Conservation (phyloP, 2,888 invertebrate genomes). For the Melanotus villosus region DNA sequence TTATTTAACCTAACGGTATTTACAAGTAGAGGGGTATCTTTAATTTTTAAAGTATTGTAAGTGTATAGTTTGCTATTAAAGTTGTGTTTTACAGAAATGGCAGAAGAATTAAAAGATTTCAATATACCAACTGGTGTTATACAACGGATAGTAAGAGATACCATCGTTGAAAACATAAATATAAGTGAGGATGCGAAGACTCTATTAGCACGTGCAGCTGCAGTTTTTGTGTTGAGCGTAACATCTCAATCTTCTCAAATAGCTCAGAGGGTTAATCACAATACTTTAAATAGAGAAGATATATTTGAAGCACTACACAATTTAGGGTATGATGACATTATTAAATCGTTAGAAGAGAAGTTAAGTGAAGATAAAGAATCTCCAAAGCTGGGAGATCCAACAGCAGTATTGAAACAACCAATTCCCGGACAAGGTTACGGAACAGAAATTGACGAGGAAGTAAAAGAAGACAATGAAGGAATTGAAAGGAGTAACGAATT, state of each 20-base stretch:
- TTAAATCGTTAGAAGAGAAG: slow-evolving; percentile 83
- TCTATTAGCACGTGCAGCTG: slow-evolving; percentile 93
- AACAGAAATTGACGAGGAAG: too few relatives aligned
- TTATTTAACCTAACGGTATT: too few relatives aligned
- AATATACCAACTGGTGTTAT: slow-evolving; percentile 94
- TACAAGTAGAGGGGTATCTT: too few relatives aligned
- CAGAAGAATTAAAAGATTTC: slow-evolving; percentile 94
- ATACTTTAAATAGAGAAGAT: slow-evolving; percentile 90
- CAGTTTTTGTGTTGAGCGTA: slow-evolving; percentile 94
- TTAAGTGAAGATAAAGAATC: too few relatives aligned
- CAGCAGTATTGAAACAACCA: too few relatives aligned
- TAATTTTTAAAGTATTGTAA: too few relatives aligned
- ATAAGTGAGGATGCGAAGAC: slow-evolving; percentile 94
- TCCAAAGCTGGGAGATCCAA: too few relatives aligned
- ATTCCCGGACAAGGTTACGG: too few relatives aligned
- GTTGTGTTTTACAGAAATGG: too few relatives aligned
- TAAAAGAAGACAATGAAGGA: too few relatives aligned
- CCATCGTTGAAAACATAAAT: slow-evolving; percentile 79
- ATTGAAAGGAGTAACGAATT: too few relatives aligned
- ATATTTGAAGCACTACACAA: slow-evolving; percentile 91
- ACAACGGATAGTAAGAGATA: slow-evolving; percentile 91
- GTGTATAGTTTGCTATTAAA: too few relatives aligned
- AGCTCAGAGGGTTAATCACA: slow-evolving; percentile 87
- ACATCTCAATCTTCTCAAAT: slow-evolving; percentile 91
- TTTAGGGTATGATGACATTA: slow-evolving; percentile 92